Evolutionary conservation across 2,888 invertebrate genomes (phyloP).

Genomic region (Pogonocherus hispidulus): DNA sequence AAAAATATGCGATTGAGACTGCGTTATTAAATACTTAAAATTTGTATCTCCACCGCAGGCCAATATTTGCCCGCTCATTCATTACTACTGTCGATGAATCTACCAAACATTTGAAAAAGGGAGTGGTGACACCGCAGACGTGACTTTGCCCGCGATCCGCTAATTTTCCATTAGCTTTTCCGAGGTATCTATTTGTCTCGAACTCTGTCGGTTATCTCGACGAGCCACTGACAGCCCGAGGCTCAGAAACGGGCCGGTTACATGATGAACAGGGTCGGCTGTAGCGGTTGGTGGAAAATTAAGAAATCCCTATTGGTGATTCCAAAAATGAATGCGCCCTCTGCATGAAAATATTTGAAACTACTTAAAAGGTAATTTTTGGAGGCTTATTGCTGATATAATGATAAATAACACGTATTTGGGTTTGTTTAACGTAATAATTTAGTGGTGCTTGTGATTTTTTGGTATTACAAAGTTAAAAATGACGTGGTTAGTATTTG

Average conservation of each 20-base stretch:
- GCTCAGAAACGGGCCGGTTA: conserved; percentile 19
- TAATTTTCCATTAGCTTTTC: conserved; percentile 30
- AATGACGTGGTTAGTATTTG: no score
- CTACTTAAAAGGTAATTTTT: no score
- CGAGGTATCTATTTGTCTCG: conserved; percentile 23
- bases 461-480: no score
- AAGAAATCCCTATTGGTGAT: no score
- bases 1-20: background rate
- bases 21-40: background rate
- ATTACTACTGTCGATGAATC: background rate
- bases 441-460: no score
- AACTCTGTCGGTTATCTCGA: conserved; percentile 21
- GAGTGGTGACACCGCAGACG: conserved; percentile 30
- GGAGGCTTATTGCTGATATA: no score
- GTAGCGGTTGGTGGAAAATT: no score
- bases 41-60: no score
- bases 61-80: background rate
- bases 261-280: background rate
- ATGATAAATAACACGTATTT: no score
- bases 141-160: conserved; percentile 31
- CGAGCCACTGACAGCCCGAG: conserved; percentile 26
- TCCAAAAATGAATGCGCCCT: no score
- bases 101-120: conserved; percentile 7
- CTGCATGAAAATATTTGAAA: no score
- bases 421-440: no score